Base-by-base conservation (phyloP, 2,113 vertebrate species). In the Pithys albifrons region DNA sequence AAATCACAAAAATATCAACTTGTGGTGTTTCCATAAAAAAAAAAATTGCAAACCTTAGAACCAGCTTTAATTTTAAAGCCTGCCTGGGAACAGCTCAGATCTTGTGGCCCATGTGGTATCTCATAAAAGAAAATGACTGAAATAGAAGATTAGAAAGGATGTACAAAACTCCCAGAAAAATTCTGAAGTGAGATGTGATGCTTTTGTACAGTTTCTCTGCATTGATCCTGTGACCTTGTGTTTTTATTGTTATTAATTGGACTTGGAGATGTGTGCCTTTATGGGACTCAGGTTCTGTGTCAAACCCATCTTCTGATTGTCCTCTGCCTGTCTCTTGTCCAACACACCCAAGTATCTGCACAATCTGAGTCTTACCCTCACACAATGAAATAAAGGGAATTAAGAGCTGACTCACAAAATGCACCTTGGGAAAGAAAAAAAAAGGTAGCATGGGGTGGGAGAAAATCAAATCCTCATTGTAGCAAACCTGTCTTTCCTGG, bases 361-460 rank as follows among this genome's bases (percentile, higher is more conserved):
- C 14, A 7, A 22, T 25, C 79, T 54, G 57, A 65, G 9, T 29
- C 31, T 46, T 54, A 9, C 49, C 0, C 7, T 12, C 65, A 88
- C 7, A 33, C 4, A 46, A 58, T 52, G 43, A 20, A 79, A 41
- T 2, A 7, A 6, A 86, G 27, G 48, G 70, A 59, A 69, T 87
- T 69, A 66, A 54, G 54, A 61, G n/a, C 85, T 76, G 82, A 94
- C n/a, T 69, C 88, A 95, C 55, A 31, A 84, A 80, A 59, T 2
- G 4, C 35, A 71, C 18, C 46, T 35, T 43, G 58, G 13, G 48
- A 80, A 67, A 73, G 41, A 78, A 29, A 25, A 55, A 48, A 72
- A 61, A 71, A 76, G 45, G 27, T 5, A 27, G 18, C 0, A 3
- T 57, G 41, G 17, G 70, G 41, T 66, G 57, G 61, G 37, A 80